A percentile compares a stretch with the other conserved stretches of the same genome.
These are phyloP conservation scores for Kryptolebias ocellatus DNA, from an alignment of 2,797 vertebrate species.

Conservation along the genomic window DNA sequence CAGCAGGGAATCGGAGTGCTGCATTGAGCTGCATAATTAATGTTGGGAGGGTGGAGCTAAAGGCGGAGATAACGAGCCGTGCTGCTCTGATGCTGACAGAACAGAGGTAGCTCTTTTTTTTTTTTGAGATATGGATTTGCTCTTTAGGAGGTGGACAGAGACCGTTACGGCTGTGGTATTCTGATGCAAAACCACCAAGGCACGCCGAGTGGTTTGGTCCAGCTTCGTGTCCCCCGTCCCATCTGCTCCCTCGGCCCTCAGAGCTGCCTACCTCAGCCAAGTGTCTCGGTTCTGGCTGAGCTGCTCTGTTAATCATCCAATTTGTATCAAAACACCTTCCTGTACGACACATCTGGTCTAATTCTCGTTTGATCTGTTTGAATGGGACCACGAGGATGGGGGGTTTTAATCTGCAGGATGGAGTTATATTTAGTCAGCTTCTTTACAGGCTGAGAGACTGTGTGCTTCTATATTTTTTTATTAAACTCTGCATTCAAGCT, in stretches of 20 bases:
- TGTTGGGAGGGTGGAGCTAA: slow-evolving; percentile 77
- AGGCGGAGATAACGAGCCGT: slow-evolving; percentile 65
- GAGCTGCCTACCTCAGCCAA: slow-evolving; percentile 56
- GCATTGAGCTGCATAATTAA: slow-evolving; percentile 89
- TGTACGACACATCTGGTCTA: slow-evolving; percentile 72
- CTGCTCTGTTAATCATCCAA: slow-evolving; percentile 73
- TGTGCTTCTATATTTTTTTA: slow-evolving; percentile 37
- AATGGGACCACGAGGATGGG: slow-evolving; percentile 46
- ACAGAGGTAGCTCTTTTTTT: slow-evolving; percentile 23
- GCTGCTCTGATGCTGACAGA: slow-evolving; percentile 32
- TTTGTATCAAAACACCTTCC: slow-evolving; percentile 72
- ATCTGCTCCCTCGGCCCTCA: slow-evolving; percentile 69
- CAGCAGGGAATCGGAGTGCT: slow-evolving; percentile 81
- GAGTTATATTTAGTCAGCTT: slow-evolving; percentile 53
- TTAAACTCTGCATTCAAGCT: slow-evolving; percentile 14
- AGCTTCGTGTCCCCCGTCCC: slow-evolving; percentile 58
- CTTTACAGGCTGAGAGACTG: slow-evolving; percentile 25
- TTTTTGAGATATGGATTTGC: slow-evolving; percentile 18
- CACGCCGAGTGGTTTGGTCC: slow-evolving; percentile 35
- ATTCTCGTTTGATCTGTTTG: slow-evolving; percentile 54
- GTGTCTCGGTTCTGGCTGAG: slow-evolving; percentile 54
- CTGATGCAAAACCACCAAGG: slow-evolving; percentile 48
- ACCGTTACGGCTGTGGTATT: slow-evolving; percentile 27
- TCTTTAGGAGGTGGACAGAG: slow-evolving; percentile 15
- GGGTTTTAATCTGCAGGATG: slow-evolving; percentile 40